Conservation (phyloP, 1,140 invertebrate genomes). For the Aphis craccivora region DNA sequence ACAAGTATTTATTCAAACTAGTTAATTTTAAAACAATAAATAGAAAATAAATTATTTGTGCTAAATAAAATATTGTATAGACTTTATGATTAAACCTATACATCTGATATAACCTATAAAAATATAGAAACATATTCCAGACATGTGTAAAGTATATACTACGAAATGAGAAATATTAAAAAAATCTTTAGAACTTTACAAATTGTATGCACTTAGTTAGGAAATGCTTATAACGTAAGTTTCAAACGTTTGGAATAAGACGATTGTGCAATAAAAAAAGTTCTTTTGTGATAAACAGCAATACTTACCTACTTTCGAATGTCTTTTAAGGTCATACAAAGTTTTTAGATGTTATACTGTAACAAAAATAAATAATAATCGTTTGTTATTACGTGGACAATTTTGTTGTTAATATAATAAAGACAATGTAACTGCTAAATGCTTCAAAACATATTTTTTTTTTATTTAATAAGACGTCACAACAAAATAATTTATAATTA, state of each 20-base stretch:
- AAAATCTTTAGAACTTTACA: conserved; percentile 10
- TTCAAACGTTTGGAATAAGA: conserved; percentile 5
- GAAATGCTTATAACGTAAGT: conserved; percentile 35
- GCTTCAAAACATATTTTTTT: not conserved
- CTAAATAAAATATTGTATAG: not conserved
- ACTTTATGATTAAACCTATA: not conserved
- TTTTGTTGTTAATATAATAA: not conserved
- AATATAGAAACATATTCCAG: not conserved
- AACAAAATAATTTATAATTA: not conserved
- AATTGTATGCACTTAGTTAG: conserved; percentile 29
- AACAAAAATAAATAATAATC: not conserved
- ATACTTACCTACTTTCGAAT: conserved; percentile 6
- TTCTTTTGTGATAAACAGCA: conserved; percentile 38
- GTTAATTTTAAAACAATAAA: not conserved
- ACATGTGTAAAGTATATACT: not conserved
- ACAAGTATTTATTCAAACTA: not conserved
- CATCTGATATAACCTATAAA: not conserved
- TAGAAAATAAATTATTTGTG: not conserved
- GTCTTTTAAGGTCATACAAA: not conserved
- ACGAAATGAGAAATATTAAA: not conserved
- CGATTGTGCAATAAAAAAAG: conserved; percentile 38
- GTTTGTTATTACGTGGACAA: not conserved
- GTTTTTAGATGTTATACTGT: not conserved
- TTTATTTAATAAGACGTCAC: not conserved
- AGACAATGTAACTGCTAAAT: conserved; percentile 1